Evolutionary conservation across 1,140 invertebrate species (phyloP).

Genomic region (Brachionus paranguensis): DNA sequence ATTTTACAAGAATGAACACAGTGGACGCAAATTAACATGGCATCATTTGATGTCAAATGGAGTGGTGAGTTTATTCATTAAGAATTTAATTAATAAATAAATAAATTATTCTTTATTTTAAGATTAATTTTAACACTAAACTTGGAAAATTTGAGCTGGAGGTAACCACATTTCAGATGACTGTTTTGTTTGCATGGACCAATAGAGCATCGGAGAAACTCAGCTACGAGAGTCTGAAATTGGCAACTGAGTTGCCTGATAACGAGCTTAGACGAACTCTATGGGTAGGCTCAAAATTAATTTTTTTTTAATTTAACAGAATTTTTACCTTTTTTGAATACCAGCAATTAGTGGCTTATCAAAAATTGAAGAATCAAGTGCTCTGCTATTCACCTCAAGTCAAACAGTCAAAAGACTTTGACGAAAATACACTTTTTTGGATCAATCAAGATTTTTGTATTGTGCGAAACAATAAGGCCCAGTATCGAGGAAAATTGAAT

Average conservation of each 20-base stretch:
- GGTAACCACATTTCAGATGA: constrained; percentile 99
- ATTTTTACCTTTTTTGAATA: neutral
- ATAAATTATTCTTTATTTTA: constrained; percentile 43
- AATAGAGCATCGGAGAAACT: constrained; percentile 81
- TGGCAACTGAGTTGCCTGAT: constrained; percentile 94
- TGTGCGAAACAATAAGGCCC: constrained; percentile 78
- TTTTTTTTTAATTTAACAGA: constrained; percentile 34
- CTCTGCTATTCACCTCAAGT: constrained; percentile 71
- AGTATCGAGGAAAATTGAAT: constrained; percentile 88
- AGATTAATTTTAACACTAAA: constrained; percentile 87
- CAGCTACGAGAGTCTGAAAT: constrained; percentile 83
- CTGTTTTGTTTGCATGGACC: constrained; percentile 98
- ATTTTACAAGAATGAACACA: constrained; percentile 72
- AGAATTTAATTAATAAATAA: neutral
- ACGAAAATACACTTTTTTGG: constrained; percentile 85
- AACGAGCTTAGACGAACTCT: constrained; percentile 88
- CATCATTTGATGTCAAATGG: constrained; percentile 99
- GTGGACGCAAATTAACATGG: constrained; percentile 96
- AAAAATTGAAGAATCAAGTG: constrained; percentile 87
- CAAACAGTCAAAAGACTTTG: constrained; percentile 83
- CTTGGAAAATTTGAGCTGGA: constrained; percentile 93
- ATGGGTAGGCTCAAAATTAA: constrained; percentile 61
- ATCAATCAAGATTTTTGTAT: constrained; percentile 91
- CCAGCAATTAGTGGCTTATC: constrained; percentile 84
- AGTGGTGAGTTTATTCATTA: constrained; percentile 39